Evolutionary conservation across 2,113 vertebrate species (phyloP).

Genomic region (Otis tarda): DNA sequence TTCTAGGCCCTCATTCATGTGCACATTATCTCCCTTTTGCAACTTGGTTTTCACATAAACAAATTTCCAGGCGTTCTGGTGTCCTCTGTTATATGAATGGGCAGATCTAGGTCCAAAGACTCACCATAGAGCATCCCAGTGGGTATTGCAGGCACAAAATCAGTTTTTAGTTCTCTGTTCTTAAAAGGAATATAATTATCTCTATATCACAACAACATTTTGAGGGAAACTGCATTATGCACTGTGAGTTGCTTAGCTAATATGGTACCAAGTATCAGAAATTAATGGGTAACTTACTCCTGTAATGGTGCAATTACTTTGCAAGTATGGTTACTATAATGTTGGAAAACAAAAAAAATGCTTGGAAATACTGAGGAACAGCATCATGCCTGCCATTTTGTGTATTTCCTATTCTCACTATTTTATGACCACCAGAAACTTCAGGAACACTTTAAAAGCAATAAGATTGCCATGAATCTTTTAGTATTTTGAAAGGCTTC

Average conservation of each 20-base stretch:
- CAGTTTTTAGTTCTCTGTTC: background rate
- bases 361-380: background rate
- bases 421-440: background rate
- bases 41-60: background rate
- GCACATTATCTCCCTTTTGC: background rate
- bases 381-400: background rate
- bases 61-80: background rate
- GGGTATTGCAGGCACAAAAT: background rate
- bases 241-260: background rate
- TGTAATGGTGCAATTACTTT: background rate
- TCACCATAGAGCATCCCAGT: background rate
- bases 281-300: background rate
- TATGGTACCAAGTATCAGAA: background rate
- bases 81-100: background rate
- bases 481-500: background rate
- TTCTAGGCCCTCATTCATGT: background rate
- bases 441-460: background rate
- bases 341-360: background rate
- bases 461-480: background rate
- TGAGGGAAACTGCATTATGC: background rate
- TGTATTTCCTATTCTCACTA: background rate
- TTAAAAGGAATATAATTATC: background rate
- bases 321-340: background rate
- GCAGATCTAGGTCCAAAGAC: background rate
- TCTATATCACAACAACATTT: background rate